Conservation (phyloP, 2,888 invertebrate genomes). For the Philonicus albiceps region DNA sequence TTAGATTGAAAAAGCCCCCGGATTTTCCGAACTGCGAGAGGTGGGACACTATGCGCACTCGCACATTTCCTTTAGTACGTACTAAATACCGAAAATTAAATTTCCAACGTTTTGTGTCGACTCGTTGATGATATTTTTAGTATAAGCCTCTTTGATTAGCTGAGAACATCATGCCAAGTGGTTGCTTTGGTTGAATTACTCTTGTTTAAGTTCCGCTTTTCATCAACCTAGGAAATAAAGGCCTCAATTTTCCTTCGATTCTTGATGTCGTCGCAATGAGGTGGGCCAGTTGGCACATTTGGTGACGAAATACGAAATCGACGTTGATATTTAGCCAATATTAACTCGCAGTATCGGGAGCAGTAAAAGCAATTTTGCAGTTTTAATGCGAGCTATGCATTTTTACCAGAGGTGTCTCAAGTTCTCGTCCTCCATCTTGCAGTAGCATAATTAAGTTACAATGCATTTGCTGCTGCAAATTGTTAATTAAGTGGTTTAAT, state of each 20-base stretch:
- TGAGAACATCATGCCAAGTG: slow-evolving; percentile 27
- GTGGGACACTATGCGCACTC: slow-evolving; percentile 23
- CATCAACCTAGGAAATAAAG: slow-evolving; percentile 25
- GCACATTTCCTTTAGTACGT: slow-evolving; percentile 16
- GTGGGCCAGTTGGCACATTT: neutral
- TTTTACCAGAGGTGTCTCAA: neutral
- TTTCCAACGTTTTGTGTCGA: slow-evolving; percentile 14
- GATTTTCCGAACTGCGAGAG: slow-evolving; percentile 2
- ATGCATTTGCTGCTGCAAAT: neutral
- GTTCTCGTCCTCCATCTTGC: neutral
- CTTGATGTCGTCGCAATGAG: neutral
- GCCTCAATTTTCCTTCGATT: neutral
- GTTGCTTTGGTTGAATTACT: slow-evolving; percentile 33
- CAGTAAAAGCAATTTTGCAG: neutral
- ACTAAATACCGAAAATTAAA: slow-evolving; percentile 22
- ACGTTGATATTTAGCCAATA: neutral
- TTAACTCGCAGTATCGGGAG: neutral
- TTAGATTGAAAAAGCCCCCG: neutral
- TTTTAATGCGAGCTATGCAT: neutral
- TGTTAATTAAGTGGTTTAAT: neutral
- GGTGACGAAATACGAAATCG: neutral
- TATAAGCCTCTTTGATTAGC: slow-evolving; percentile 28
- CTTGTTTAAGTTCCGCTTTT: slow-evolving; percentile 34
- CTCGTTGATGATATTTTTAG: slow-evolving; percentile 25
- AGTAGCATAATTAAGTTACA: neutral